Evolutionary conservation across 2,797 vertebrate species (phyloP).

Genomic region (Coreius guichenoti): DNA sequence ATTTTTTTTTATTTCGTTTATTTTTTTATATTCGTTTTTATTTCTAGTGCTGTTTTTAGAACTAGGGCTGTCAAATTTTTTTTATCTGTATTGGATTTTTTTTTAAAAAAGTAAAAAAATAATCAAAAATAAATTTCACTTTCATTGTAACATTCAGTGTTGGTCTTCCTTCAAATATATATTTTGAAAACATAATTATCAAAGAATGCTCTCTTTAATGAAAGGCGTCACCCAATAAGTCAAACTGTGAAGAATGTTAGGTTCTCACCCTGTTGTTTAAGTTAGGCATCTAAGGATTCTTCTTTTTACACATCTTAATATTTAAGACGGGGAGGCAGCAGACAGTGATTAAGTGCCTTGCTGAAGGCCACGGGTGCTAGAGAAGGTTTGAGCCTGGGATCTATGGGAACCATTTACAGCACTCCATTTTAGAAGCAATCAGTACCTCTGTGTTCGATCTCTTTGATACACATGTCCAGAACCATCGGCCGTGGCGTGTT

Average conservation of each 20-base stretch:
- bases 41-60: neutral
- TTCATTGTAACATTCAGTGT: too few species aligned
- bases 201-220: neutral
- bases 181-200: neutral
- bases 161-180: neutral
- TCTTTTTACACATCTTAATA: neutral
- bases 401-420: neutral
- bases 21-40: neutral
- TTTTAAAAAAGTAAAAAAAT: too few species aligned
- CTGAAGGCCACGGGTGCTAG: conserved; percentile 25
- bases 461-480: conserved; percentile 95
- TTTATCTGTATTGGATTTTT: too few species aligned
- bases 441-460: conserved; percentile 96
- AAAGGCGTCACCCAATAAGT: neutral
- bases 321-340: neutral
- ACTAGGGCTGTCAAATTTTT: neutral
- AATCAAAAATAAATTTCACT: too few species aligned
- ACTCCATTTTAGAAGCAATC: neutral
- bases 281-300: neutral
- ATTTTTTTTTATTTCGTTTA: too few species aligned
- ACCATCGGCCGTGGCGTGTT: conserved; percentile 95
- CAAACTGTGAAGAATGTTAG: neutral
- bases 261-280: neutral
- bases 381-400: neutral
- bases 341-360: conserved; percentile 9